Conservation (phyloP, 2,113 vertebrate species). For the Tachysurus fulvidraco region DNA sequence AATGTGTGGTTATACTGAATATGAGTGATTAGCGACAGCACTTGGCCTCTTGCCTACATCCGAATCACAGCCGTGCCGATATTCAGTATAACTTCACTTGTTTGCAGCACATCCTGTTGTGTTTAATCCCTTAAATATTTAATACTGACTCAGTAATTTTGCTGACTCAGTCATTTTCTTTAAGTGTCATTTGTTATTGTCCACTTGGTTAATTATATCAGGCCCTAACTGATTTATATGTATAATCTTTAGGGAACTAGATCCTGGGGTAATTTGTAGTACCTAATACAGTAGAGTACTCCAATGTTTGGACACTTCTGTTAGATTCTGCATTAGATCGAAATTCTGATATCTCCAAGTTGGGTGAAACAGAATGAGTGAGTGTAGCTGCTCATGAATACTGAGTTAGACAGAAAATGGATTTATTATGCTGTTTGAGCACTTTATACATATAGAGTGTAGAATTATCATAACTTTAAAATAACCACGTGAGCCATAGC, state of each 20-base stretch:
- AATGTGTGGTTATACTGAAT: background rate
- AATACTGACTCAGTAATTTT: background rate
- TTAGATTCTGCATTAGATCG: background rate
- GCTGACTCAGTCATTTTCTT: background rate
- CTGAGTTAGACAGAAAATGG: background rate
- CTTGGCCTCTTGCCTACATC: background rate
- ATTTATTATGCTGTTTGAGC: too few relatives aligned
- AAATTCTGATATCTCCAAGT: background rate
- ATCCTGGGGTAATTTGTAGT: background rate
- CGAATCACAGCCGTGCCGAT: background rate
- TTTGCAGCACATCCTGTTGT: background rate
- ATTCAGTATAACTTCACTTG: background rate
- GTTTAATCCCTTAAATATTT: background rate
- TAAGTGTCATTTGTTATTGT: background rate
- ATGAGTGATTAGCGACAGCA: background rate
- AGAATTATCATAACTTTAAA: background rate
- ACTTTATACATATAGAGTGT: background rate
- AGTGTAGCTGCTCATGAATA: background rate
- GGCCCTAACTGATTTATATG: background rate
- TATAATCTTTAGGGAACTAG: background rate
- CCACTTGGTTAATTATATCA: background rate
- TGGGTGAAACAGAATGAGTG: too few relatives aligned
- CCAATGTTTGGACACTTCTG: background rate
- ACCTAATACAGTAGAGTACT: background rate
- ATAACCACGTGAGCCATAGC: background rate